phyloP scores from a whole-genome alignment of 1,140 invertebrate genomes.

The Drosophila littoralis region DNA sequence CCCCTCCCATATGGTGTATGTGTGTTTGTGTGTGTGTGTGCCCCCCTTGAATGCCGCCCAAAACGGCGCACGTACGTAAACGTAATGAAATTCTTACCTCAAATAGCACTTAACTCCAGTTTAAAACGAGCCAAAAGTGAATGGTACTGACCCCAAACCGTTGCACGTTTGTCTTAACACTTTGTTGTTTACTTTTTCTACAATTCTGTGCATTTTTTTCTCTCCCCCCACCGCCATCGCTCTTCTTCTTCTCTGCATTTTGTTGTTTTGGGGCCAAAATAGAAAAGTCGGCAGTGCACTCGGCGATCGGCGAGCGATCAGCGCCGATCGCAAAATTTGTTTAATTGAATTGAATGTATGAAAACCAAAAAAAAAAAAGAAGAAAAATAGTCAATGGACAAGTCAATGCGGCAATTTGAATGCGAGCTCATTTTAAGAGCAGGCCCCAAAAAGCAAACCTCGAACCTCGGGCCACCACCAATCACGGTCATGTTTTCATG shows the following conservation, averaged over 20 bases:
- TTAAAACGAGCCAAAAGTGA: slow-evolving; percentile 82
- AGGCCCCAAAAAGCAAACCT: slow-evolving; percentile 27
- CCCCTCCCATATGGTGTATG: background rate
- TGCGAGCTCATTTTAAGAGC: slow-evolving; percentile 75
- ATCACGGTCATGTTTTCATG: slow-evolving; percentile 64
- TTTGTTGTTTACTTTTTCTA: slow-evolving; percentile 77
- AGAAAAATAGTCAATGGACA: slow-evolving; percentile 54
- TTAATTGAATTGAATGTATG: slow-evolving; percentile 79
- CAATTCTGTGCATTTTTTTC: slow-evolving; percentile 54
- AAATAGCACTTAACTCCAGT: slow-evolving; percentile 82
- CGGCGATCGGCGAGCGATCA: slow-evolving; percentile 55
- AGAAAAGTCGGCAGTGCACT: slow-evolving; percentile 64
- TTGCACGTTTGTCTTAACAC: slow-evolving; percentile 82
- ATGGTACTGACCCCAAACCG: slow-evolving; percentile 81
- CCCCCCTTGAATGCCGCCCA: slow-evolving; percentile 33
- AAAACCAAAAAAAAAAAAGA: slow-evolving; percentile 28
- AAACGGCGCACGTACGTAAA: slow-evolving; percentile 73
- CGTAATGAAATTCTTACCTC: slow-evolving; percentile 82
- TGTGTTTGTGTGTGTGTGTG: background rate
- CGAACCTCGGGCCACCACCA: slow-evolving; percentile 32
- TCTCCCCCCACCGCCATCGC: slow-evolving; percentile 18
- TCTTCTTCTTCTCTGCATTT: slow-evolving; percentile 34
- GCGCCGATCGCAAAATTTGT: slow-evolving; percentile 66
- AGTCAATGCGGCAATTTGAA: slow-evolving; percentile 75
- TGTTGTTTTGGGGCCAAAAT: slow-evolving; percentile 65